Percentiles rank a stretch among this genome's conserved stretches.
Conservation (phyloP, 37 sponge, comb jelly and placozoan species). For the Halichondria panicea region DNA sequence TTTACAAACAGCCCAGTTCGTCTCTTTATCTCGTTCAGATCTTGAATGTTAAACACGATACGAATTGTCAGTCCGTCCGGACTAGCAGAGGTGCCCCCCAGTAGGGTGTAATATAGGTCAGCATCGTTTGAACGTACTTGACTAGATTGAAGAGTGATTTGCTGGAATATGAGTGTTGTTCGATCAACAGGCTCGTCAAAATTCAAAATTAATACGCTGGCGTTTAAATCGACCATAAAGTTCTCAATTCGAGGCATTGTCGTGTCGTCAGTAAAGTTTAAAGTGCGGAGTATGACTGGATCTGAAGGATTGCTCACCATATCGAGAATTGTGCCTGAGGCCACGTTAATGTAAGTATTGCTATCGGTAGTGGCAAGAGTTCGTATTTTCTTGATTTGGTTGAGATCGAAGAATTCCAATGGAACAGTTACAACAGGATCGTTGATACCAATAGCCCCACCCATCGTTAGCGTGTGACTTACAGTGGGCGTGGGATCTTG, state of each 20-base stretch:
- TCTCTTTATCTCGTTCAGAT: slow-evolving; percentile 81
- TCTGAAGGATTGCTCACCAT: slow-evolving; percentile 63
- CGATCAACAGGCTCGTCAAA: slow-evolving; percentile 90
- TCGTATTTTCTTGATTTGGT: slow-evolving; percentile 58
- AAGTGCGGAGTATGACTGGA: slow-evolving; percentile 3
- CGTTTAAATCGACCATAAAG: slow-evolving; percentile 63
- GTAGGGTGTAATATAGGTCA: slow-evolving; percentile 57
- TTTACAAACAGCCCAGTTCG: slow-evolving; percentile 56
- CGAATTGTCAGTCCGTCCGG: slow-evolving; percentile 59
- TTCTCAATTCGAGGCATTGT: slow-evolving; percentile 54
- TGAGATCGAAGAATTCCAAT: slow-evolving; percentile 59
- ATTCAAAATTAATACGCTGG: slow-evolving; percentile 70
- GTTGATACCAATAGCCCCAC: slow-evolving; percentile 28
- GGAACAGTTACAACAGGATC: slow-evolving; percentile 59
- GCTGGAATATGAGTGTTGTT: slow-evolving; percentile 32
- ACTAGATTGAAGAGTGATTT: slow-evolving; percentile 80
- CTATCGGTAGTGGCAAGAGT: slow-evolving; percentile 49
- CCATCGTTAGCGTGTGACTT: slow-evolving; percentile 28
- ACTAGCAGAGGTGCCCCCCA: slow-evolving; percentile 33
- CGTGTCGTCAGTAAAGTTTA: slow-evolving; percentile 65
- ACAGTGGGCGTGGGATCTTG: slow-evolving; percentile 21
- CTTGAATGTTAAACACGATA: slow-evolving; percentile 61
- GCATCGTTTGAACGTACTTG: slow-evolving; percentile 17
- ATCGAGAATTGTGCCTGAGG: slow-evolving; percentile 57
- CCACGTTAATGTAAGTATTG: slow-evolving; percentile 56